phyloP scores from a whole-genome alignment of 2,888 invertebrate genomes.

The Dastarcus helophoroides region DNA sequence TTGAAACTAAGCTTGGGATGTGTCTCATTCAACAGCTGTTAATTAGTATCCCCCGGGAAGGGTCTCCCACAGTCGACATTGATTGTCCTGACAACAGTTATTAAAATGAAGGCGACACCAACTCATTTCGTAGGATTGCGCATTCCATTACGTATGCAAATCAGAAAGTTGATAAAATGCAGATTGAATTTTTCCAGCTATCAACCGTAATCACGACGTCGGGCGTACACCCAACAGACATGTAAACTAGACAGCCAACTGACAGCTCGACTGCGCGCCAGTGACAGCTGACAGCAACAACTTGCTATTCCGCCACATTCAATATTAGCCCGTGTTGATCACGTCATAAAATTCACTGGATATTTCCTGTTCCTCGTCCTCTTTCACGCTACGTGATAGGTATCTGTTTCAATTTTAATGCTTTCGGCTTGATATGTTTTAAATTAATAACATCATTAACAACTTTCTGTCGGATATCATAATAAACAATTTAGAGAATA shows the following conservation, averaged over 20 bases:
- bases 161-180: constrained; percentile 33
- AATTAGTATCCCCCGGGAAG: too few relatives aligned
- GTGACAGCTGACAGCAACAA: constrained; percentile 38
- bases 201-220: constrained; percentile 30
- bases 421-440: too few relatives aligned
- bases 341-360: constrained; percentile 19
- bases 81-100: constrained; percentile 31
- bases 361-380: background rate
- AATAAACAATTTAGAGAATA: too few relatives aligned
- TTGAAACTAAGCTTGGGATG: too few relatives aligned
- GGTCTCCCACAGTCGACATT: too few relatives aligned
- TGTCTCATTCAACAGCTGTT: too few relatives aligned
- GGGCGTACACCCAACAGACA: constrained; percentile 32
- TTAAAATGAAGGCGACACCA: constrained; percentile 32
- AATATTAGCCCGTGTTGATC: constrained; percentile 36
- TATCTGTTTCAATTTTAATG: too few relatives aligned
- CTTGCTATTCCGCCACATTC: constrained; percentile 39
- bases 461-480: too few relatives aligned
- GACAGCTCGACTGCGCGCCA: constrained; percentile 41
- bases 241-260: constrained; percentile 44
- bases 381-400: constrained; percentile 3
- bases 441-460: too few relatives aligned
- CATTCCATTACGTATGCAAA: constrained; percentile 32
- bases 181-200: constrained; percentile 34
- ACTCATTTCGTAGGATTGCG: constrained; percentile 23